Conservation (phyloP, 1,140 invertebrate species). For the Aporrectodea caliginosa region DNA sequence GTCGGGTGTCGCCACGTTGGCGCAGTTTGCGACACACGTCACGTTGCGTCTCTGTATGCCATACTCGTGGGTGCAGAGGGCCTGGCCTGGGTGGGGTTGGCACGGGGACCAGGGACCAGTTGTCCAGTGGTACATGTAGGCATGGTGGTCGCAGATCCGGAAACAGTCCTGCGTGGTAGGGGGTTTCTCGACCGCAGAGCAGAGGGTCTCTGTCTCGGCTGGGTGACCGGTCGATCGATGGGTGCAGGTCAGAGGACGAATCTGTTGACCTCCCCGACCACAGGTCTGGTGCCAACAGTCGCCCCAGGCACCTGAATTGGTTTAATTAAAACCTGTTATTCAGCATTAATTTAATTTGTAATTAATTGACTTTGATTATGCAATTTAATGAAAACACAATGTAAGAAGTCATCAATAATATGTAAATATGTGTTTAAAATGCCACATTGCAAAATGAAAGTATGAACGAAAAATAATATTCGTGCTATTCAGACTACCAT, state of each 20-base stretch:
- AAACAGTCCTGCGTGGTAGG: constrained; percentile 12
- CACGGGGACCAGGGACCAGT: constrained; percentile 23
- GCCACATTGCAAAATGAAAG: too few species aligned
- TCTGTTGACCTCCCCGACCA: background rate
- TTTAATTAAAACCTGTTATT: too few species aligned
- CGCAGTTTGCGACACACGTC: constrained; percentile 25
- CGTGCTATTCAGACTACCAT: too few species aligned
- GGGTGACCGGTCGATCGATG: background rate
- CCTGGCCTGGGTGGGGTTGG: background rate
- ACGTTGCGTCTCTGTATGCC: constrained; percentile 22
- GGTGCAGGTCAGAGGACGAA: constrained; percentile 1
- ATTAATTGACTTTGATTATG: too few species aligned
- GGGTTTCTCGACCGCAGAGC: background rate
- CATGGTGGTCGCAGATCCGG: constrained; percentile 28
- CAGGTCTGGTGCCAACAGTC: background rate
- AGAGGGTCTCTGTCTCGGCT: background rate
- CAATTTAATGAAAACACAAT: too few species aligned
- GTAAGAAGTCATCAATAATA: too few species aligned
- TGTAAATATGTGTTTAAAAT: too few species aligned
- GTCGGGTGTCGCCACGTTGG: constrained; percentile 3
- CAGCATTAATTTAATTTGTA: too few species aligned
- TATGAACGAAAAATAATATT: too few species aligned
- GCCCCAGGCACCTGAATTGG: background rate
- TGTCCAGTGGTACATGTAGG: constrained; percentile 22
- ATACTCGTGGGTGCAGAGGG: constrained; percentile 16